These are phyloP conservation scores for Styela plicata DNA, from an alignment of 23 tunicate species.

Conservation along the genomic window DNA sequence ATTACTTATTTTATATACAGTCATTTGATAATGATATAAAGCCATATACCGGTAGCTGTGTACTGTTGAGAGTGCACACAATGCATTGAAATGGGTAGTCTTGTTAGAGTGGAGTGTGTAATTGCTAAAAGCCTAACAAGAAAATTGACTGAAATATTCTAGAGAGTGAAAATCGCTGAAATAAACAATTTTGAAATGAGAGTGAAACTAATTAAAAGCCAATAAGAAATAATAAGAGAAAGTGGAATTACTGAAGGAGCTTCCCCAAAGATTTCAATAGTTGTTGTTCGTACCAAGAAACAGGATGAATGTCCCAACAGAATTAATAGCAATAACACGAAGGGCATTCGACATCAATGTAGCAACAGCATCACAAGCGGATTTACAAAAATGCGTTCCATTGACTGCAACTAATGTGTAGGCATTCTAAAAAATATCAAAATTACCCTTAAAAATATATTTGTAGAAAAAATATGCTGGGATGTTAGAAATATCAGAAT, in stretches of 20 bases:
- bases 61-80: too few relatives aligned
- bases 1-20: too few relatives aligned
- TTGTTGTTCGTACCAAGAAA: conserved; percentile 51
- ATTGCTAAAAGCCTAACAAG: too few relatives aligned
- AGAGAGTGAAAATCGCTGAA: not conserved
- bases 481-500: too few relatives aligned
- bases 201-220: too few relatives aligned
- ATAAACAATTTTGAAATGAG: not conserved
- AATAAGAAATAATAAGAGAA: not conserved
- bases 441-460: too few relatives aligned
- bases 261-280: not conserved
- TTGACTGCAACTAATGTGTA: conserved; percentile 89
- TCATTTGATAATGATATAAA: too few relatives aligned
- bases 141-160: too few relatives aligned
- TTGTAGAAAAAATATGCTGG: too few relatives aligned
- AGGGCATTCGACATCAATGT: conserved; percentile 80
- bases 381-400: conserved; percentile 82
- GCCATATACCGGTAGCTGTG: too few relatives aligned
- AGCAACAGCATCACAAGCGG: conserved; percentile 90
- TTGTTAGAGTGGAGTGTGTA: too few relatives aligned
- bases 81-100: too few relatives aligned
- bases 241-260: not conserved
- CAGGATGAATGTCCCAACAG: conserved; percentile 77
- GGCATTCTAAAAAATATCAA: conserved; percentile 84
- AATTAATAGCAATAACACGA: conserved; percentile 85